Conservation (phyloP, 1,140 invertebrate species). For the Babylonia areolata region DNA sequence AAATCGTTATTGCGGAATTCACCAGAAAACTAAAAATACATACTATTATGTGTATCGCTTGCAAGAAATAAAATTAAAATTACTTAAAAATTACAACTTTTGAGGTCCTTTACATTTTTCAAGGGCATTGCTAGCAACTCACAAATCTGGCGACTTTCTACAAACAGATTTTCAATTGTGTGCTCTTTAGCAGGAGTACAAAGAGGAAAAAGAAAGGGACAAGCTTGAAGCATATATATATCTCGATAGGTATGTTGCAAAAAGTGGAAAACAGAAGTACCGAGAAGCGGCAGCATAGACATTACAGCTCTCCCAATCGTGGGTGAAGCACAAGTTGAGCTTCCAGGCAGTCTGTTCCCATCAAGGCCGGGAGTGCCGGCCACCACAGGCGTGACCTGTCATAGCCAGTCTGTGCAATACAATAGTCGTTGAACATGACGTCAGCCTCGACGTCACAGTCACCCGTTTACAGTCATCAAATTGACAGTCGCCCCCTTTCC, state of each 20-base stretch:
- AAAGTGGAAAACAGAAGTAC: not conserved
- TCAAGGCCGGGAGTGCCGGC: not conserved
- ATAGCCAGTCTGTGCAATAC: not conserved
- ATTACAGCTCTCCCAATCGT: not conserved
- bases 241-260: not conserved
- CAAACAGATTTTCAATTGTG: too few species aligned
- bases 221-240: too few species aligned
- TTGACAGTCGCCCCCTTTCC: not conserved
- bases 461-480: not conserved
- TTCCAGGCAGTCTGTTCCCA: not conserved
- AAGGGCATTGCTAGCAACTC: too few species aligned
- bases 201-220: too few species aligned
- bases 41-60: too few species aligned
- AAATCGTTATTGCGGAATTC: too few species aligned
- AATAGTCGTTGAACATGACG: slow-evolving; percentile 2
- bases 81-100: too few species aligned
- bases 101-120: too few species aligned
- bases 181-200: too few species aligned
- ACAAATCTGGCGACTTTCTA: too few species aligned
- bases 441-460: not conserved
- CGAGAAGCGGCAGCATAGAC: not conserved
- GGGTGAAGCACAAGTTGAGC: not conserved
- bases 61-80: too few species aligned
- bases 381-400: not conserved
- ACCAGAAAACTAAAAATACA: too few species aligned